Evolutionary conservation across 2,797 vertebrate genomes (phyloP).

Genomic region (Pyrrhura leucotis): DNA sequence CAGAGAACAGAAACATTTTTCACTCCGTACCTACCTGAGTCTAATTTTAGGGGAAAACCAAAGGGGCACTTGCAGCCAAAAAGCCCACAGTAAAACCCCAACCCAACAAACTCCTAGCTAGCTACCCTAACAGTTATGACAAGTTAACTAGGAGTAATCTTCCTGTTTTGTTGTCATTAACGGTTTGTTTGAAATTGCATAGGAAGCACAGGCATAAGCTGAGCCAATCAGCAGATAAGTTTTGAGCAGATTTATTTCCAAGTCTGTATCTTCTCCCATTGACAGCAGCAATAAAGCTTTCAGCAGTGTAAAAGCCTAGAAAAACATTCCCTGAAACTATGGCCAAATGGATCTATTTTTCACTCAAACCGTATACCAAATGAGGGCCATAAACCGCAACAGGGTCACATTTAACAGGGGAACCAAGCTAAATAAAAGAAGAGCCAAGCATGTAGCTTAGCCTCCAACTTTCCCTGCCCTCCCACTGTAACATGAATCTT

Average conservation of each 20-base stretch:
- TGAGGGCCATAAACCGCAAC: slow-evolving; percentile 58
- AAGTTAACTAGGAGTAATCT: background rate
- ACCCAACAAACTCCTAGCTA: background rate
- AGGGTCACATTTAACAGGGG: slow-evolving; percentile 67
- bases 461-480: background rate
- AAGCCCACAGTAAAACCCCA: background rate
- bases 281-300: slow-evolving; percentile 71
- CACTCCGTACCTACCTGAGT: background rate
- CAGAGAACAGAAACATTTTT: background rate
- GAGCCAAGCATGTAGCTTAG: background rate
- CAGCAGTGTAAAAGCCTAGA: slow-evolving; percentile 71
- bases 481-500: background rate
- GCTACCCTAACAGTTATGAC: background rate
- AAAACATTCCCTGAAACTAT: slow-evolving; percentile 73
- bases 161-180: background rate
- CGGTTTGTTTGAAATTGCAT: background rate
- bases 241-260: slow-evolving; percentile 66
- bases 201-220: background rate
- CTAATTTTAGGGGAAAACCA: background rate
- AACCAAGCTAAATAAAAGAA: slow-evolving; percentile 55
- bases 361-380: slow-evolving; percentile 45
- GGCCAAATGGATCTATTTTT: slow-evolving; percentile 74
- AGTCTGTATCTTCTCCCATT: slow-evolving; percentile 54
- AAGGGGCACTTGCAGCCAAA: background rate
- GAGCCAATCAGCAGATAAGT: slow-evolving; percentile 20